Percentiles rank a stretch among this genome's conserved stretches.
Conservation (phyloP, 2,888 invertebrate genomes). For the Phymatocera aterrima region DNA sequence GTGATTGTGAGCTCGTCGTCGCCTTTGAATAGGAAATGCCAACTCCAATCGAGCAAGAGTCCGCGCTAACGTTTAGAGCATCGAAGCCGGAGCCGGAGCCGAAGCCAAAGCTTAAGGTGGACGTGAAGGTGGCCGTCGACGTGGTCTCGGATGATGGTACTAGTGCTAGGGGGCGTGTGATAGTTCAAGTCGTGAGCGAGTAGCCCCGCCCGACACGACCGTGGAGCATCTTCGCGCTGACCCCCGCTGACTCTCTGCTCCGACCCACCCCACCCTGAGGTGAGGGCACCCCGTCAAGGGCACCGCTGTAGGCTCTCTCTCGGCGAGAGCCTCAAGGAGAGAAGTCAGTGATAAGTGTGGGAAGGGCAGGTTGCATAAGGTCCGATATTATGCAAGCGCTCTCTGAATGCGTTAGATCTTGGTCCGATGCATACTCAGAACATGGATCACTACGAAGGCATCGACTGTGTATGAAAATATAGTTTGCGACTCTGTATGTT, state of each 20-base stretch:
- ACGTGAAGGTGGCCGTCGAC: constrained; percentile 46
- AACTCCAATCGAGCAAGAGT: constrained; percentile 59
- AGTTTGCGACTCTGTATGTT: background rate
- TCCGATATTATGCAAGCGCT: constrained; percentile 72
- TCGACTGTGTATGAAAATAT: constrained; percentile 15
- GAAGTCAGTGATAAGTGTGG: constrained; percentile 73
- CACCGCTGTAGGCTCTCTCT: constrained; percentile 55
- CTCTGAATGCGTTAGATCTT: constrained; percentile 69
- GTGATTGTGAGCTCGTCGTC: constrained; percentile 32
- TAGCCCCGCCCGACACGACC: constrained; percentile 75
- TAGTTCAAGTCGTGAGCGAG: constrained; percentile 79
- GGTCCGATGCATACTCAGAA: constrained; percentile 64
- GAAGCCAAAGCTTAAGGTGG: constrained; percentile 50
- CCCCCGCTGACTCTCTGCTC: constrained; percentile 73
- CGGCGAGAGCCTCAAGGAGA: constrained; percentile 50
- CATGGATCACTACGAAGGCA: constrained; percentile 51
- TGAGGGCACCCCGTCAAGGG: constrained; percentile 63
- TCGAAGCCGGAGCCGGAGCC: constrained; percentile 62
- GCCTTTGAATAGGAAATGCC: constrained; percentile 47
- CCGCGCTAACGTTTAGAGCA: constrained; percentile 51
- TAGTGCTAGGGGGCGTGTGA: constrained; percentile 77
- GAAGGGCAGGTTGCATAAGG: constrained; percentile 73
- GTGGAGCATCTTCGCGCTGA: constrained; percentile 73
- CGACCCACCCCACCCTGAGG: constrained; percentile 58
- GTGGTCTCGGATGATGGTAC: constrained; percentile 66